phyloP scores from a whole-genome alignment of 2,888 invertebrate genomes.

The Chaetoderma sp. region DNA sequence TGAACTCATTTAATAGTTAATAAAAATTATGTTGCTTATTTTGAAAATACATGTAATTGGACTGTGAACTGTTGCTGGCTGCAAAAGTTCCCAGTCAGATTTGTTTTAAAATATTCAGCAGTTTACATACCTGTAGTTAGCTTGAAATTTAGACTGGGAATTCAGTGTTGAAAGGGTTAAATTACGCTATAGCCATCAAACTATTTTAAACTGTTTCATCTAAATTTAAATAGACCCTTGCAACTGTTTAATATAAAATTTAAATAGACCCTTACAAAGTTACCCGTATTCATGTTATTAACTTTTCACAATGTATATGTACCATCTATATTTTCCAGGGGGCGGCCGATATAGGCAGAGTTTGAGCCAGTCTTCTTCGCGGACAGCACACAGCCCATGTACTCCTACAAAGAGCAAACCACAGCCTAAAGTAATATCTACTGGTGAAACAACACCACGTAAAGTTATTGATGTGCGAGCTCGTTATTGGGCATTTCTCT shows the following conservation, averaged over 20 bases:
- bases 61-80: no score
- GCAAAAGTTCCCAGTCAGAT: no score
- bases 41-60: no score
- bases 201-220: no score
- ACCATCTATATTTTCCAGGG: not conserved
- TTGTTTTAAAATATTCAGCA: no score
- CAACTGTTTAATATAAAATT: not conserved
- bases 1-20: no score
- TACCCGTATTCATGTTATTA: not conserved
- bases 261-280: not conserved
- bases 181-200: no score
- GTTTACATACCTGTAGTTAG: no score
- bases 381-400: not conserved
- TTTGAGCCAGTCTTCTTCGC: not conserved
- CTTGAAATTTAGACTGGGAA: no score
- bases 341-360: not conserved
- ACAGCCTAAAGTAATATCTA: not conserved
- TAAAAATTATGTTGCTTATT: no score
- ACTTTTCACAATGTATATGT: not conserved
- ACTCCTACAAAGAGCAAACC: not conserved
- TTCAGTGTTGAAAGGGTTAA: no score
- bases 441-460: not conserved
- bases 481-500: slow-evolving; percentile 94
- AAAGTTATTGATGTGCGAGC: slow-evolving; percentile 80
- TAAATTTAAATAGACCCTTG: no score